Conservation (phyloP, 2,797 vertebrate species). For the Triplophysa yarkandensis region DNA sequence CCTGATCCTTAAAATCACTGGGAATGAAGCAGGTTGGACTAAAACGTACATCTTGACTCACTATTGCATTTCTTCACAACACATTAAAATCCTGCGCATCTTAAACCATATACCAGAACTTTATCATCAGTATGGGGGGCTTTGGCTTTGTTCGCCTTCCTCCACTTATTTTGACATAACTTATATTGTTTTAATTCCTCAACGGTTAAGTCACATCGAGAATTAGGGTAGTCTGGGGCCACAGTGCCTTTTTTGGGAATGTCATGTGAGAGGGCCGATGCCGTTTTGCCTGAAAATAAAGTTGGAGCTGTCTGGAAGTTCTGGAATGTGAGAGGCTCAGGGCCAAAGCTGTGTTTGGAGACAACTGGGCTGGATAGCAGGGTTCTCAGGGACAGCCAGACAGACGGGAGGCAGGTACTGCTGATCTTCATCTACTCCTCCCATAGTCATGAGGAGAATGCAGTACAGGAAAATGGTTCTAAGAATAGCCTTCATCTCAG, state of each 20-base stretch:
- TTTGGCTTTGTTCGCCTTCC: slow-evolving; percentile 43
- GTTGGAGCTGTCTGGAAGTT: slow-evolving; percentile 86
- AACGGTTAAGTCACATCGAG: slow-evolving; percentile 93
- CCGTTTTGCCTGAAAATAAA: slow-evolving; percentile 88
- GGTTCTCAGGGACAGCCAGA: slow-evolving; percentile 69
- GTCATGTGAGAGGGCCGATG: slow-evolving; percentile 95
- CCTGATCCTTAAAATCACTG: no score
- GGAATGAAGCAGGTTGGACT: no score
- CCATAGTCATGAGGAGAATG: slow-evolving; percentile 30
- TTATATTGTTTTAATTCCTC: slow-evolving; percentile 95
- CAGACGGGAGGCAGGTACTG: slow-evolving; percentile 52
- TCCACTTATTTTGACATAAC: slow-evolving; percentile 75
- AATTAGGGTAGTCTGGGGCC: slow-evolving; percentile 89
- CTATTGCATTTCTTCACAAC: slow-evolving; percentile 6
- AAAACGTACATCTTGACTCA: neutral
- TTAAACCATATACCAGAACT: slow-evolving; percentile 20
- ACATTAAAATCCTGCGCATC: neutral
- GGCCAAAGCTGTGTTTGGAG: slow-evolving; percentile 81
- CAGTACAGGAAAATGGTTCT: slow-evolving; percentile 2
- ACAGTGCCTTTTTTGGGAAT: slow-evolving; percentile 99
- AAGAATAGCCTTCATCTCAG: slow-evolving; percentile 28
- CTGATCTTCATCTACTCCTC: slow-evolving; percentile 45
- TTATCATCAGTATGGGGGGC: slow-evolving; percentile 34
- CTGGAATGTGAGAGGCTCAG: slow-evolving; percentile 85
- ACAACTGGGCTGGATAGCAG: slow-evolving; percentile 74